Conservation (phyloP, 2,888 invertebrate species). For the Bhutanitis thaidina region DNA sequence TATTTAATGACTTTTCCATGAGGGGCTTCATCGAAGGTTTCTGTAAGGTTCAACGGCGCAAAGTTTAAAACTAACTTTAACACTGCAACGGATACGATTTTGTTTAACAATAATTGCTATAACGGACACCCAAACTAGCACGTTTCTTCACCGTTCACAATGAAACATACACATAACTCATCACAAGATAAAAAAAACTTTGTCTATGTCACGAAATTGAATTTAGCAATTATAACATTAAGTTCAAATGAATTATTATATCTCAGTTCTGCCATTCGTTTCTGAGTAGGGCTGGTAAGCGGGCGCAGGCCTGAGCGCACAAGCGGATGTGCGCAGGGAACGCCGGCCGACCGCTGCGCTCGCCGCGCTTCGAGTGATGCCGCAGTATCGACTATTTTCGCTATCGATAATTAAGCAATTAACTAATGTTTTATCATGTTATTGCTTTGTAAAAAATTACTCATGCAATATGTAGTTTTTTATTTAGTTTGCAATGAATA, state of each 20-base stretch:
- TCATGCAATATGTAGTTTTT: too few species aligned
- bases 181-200: slow-evolving; percentile 19
- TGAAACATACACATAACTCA: neutral
- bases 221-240: slow-evolving; percentile 20
- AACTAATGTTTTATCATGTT: neutral
- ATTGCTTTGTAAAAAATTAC: neutral
- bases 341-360: slow-evolving; percentile 64
- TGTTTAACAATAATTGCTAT: slow-evolving; percentile 35
- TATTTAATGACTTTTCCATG: slow-evolving; percentile 42
- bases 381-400: slow-evolving; percentile 37
- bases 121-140: slow-evolving; percentile 32
- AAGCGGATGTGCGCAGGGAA: slow-evolving; percentile 72
- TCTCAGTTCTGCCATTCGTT: slow-evolving; percentile 15
- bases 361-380: slow-evolving; percentile 31
- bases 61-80: slow-evolving; percentile 31
- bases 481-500: too few species aligned
- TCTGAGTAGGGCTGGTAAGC: slow-evolving; percentile 38
- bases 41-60: slow-evolving; percentile 13
- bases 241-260: slow-evolving; percentile 1
- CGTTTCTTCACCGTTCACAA: slow-evolving; percentile 20
- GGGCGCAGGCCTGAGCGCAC: slow-evolving; percentile 65
- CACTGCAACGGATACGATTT: slow-evolving; percentile 20
- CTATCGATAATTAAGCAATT: slow-evolving; percentile 32
- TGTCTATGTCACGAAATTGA: slow-evolving; percentile 22
- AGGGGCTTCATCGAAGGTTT: slow-evolving; percentile 41